Percentiles rank a stretch among this genome's conserved stretches.
These are phyloP conservation scores for Campylomormyrus numenius DNA, from an alignment of 2,113 vertebrate genomes.

Conservation along the genomic window DNA sequence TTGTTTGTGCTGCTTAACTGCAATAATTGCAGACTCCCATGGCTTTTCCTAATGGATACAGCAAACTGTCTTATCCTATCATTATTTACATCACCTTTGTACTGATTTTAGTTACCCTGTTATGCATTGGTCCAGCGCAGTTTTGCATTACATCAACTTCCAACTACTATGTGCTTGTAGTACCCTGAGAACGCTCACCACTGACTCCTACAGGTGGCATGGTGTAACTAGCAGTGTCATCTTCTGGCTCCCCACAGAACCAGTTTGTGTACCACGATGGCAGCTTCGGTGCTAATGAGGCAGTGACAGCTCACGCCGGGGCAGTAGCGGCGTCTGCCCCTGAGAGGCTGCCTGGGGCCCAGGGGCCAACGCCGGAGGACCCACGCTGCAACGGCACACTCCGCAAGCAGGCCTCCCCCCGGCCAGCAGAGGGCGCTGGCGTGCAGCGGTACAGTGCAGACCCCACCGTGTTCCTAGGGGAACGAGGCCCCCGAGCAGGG, in stretches of 20 bases:
- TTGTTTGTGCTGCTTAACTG: not conserved
- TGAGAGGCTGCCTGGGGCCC: conserved; percentile 57
- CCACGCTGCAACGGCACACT: conserved; percentile 81
- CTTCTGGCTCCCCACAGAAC: conserved; percentile 60
- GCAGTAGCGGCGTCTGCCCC: conserved; percentile 45
- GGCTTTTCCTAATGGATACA: not conserved
- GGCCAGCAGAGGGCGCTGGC: conserved; percentile 69
- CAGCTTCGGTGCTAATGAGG: conserved; percentile 57
- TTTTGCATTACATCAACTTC: not conserved
- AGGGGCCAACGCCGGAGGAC: conserved; percentile 65
- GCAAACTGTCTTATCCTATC: not conserved
- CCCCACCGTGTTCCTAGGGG: conserved; percentile 79
- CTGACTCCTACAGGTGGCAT: conserved; percentile 31
- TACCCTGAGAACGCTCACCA: not conserved
- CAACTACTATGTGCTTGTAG: not conserved
- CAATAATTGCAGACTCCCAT: not conserved
- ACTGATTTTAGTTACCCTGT: not conserved
- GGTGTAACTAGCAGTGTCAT: conserved; percentile 43
- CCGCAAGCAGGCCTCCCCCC: conserved; percentile 66
- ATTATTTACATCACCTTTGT: not conserved
- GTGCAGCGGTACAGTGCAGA: conserved; percentile 91
- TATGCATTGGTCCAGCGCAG: not conserved
- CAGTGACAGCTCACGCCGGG: conserved; percentile 41
- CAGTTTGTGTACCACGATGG: conserved; percentile 85
- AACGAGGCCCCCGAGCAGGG: conserved; percentile 66